phyloP scores from a whole-genome alignment of 2,888 invertebrate species.

The Mythimna lalbum region DNA sequence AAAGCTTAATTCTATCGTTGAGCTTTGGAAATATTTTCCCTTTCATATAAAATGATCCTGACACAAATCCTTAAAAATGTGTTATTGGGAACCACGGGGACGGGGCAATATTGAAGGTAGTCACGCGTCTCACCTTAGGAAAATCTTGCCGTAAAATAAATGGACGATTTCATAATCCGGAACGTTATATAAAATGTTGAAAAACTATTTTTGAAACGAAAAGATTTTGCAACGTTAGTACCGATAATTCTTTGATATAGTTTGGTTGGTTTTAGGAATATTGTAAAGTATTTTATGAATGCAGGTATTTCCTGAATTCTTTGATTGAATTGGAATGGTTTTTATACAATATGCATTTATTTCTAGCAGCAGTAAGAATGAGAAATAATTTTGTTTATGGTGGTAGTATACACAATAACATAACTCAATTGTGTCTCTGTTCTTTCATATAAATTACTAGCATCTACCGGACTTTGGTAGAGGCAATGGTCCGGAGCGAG shows the following conservation, averaged over 20 bases:
- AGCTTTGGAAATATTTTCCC: constrained; percentile 76
- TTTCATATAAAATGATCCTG: constrained; percentile 76
- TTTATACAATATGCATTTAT: background rate
- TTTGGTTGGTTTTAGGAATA: constrained; percentile 2
- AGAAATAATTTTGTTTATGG: no score
- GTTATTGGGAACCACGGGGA: constrained; percentile 74
- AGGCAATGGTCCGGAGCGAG: no score
- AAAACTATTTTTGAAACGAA: constrained; percentile 52
- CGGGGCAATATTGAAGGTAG: constrained; percentile 70
- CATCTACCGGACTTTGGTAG: no score
- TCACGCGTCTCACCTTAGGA: constrained; percentile 64
- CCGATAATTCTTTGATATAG: constrained; percentile 24
- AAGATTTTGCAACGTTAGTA: constrained; percentile 37
- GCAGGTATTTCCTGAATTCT: background rate
- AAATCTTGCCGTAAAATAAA: constrained; percentile 65
- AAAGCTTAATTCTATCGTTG: constrained; percentile 74
- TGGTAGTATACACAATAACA: no score
- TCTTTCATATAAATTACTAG: no score
- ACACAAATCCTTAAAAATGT: constrained; percentile 82
- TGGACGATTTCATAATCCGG: constrained; percentile 66
- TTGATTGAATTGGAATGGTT: background rate
- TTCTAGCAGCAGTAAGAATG: no score
- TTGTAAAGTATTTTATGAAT: constrained; percentile 9
- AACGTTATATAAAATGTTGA: constrained; percentile 54
- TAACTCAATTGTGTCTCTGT: no score